Base-by-base conservation (phyloP, 2,113 vertebrate genomes). In the Charina bottae region DNA sequence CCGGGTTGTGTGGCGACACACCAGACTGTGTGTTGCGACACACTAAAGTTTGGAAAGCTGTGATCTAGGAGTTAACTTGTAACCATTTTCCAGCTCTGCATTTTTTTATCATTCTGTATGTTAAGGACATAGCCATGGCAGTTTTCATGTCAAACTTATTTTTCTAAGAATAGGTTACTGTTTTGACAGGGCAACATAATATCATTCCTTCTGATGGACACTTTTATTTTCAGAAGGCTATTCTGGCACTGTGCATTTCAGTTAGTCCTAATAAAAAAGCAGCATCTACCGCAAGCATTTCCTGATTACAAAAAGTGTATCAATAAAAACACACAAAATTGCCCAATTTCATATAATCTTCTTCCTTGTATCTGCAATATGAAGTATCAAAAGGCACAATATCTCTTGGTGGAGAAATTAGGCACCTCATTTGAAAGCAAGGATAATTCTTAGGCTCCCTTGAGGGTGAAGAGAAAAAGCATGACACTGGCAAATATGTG, bases 371-470 rank as follows among this genome's bases (percentile, higher is more conserved):
- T 87, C 28, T 93, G 28, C 64, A 1, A 0, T 60, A 91, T 7
- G 55, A 26, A 21, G 9, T 28, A 49, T 0, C 0, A 54, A 93
- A 94, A 54, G 1, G 2, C 4, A 85, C 0, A 0, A 0, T 58
- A 85, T 78, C 60, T 92, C 33, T 92, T 93, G 89, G 78, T 37
- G 62, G 72, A 90, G 88, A 88, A 91, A 93, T 59, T 89, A 21
- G 68, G n/a, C 90, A 90, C 92, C 46, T 89, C 53, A 24, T 91
- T 53, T 92, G 83, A 91, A 94, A 86, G 92, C n/a, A 90, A 24
- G n/a, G n/a, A 87, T 53, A 87, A 83, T 60, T 92, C 59, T 78
- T 86, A 42, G 21, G 24, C 88, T 90, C 64, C 84, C 94, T 11
- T 19, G 59, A 88, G 92, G 85, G 33, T 90, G 88, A n/a, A 5